phyloP scores from a whole-genome alignment of 2,113 vertebrate species.

The Ptyas mucosa region DNA sequence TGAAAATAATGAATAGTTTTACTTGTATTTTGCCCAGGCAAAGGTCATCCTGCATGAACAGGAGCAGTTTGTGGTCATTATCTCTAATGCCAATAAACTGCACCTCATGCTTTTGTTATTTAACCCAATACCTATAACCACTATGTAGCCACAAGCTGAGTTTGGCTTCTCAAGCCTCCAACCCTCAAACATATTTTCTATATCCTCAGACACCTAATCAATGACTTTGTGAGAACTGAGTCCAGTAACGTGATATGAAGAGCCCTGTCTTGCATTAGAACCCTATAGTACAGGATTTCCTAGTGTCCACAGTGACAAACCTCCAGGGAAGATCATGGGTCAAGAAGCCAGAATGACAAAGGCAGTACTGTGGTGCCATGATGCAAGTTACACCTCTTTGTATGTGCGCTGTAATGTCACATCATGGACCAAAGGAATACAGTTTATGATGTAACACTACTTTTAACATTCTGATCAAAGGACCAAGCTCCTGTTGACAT shows the following conservation, averaged over 20 bases:
- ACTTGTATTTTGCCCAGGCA: background rate
- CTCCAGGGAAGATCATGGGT: background rate
- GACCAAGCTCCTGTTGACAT: background rate
- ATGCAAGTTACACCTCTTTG: background rate
- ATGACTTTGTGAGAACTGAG: background rate
- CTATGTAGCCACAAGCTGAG: background rate
- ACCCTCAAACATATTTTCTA: background rate
- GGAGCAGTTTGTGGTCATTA: background rate
- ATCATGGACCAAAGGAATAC: background rate
- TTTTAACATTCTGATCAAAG: background rate
- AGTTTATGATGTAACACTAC: background rate
- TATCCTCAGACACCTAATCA: background rate
- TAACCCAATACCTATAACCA: background rate
- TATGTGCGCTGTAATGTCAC: background rate
- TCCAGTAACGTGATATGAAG: background rate
- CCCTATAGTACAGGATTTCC: background rate
- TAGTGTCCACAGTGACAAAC: background rate
- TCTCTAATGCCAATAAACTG: background rate
- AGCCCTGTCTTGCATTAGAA: background rate
- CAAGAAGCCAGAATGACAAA: background rate
- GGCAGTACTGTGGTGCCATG: background rate
- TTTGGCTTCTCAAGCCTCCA: background rate
- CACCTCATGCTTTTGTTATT: background rate
- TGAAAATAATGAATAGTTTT: background rate
- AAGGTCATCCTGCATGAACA: background rate